Evolutionary conservation across 1,140 invertebrate genomes (phyloP).

Genomic region (Asbolus verrucosus): DNA sequence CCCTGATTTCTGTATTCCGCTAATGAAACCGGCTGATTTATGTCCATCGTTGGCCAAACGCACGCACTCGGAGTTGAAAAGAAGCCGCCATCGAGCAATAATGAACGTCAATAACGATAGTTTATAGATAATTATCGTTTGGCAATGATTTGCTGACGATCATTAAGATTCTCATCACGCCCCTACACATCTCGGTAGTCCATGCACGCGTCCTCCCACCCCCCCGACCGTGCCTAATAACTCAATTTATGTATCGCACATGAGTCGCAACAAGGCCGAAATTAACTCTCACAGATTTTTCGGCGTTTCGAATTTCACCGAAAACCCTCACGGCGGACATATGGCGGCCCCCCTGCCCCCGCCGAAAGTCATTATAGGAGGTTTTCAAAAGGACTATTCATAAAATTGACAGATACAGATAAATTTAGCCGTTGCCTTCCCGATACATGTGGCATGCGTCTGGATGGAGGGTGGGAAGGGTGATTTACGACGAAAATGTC

Average conservation of each 20-base stretch:
- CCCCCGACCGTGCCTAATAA: constrained; percentile 24
- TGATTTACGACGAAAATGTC: constrained; percentile 30
- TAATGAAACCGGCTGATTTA: no score
- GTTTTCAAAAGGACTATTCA: constrained; percentile 40
- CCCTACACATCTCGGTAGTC: constrained; percentile 15
- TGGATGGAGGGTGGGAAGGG: constrained; percentile 18
- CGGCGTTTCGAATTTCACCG: background rate
- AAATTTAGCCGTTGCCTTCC: constrained; percentile 30
- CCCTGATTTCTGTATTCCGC: no score
- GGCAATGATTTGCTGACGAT: background rate
- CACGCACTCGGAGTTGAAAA: no score
- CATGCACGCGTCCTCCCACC: constrained; percentile 4
- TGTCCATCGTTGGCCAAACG: no score
- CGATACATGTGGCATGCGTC: constrained; percentile 37
- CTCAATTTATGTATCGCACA: constrained; percentile 17
- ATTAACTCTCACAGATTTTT: constrained; percentile 13
- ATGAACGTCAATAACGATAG: background rate
- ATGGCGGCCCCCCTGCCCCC: background rate
- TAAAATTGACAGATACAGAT: constrained; percentile 44
- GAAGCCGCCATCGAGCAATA: constrained; percentile 2
- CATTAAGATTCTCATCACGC: constrained; percentile 23
- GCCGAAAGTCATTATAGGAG: constrained; percentile 4
- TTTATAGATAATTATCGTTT: constrained; percentile 30
- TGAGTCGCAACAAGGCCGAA: constrained; percentile 17
- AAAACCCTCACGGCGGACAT: constrained; percentile 7